phyloP scores from a whole-genome alignment of 2,888 invertebrate species.

The Drosophila cyrtoloma region DNA sequence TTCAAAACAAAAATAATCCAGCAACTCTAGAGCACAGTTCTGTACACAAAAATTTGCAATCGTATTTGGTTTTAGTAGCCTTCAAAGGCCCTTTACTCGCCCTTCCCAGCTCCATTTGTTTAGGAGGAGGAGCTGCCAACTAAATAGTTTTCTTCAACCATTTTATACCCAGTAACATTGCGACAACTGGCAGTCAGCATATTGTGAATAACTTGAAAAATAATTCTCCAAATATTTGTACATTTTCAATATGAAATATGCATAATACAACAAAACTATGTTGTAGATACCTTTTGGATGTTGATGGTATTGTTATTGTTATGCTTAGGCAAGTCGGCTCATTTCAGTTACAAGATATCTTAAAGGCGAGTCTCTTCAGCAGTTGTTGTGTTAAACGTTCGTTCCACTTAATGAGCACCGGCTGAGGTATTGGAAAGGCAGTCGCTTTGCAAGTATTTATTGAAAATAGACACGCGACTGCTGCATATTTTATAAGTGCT shows the following conservation, averaged over 20 bases:
- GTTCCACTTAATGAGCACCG: conserved; percentile 52
- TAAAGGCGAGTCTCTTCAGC: background rate
- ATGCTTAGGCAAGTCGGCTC: background rate
- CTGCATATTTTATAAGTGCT: conserved; percentile 77
- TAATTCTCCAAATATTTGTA: background rate
- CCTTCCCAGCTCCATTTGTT: background rate
- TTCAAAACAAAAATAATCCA: background rate
- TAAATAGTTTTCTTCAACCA: background rate
- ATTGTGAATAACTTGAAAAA: background rate
- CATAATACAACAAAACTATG: too few species aligned
- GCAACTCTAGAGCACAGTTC: background rate
- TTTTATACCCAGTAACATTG: background rate
- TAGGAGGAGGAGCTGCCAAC: background rate
- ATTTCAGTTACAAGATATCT: background rate
- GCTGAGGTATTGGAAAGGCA: conserved; percentile 28
- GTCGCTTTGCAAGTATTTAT: conserved; percentile 68
- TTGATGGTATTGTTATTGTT: background rate
- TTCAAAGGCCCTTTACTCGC: background rate
- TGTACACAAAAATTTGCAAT: background rate
- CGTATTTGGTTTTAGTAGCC: background rate
- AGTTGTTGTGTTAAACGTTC: conserved; percentile 22
- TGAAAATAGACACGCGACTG: conserved; percentile 77
- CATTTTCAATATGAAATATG: background rate
- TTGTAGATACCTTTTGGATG: too few species aligned
- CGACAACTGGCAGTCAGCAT: background rate